Base-by-base conservation (phyloP, 2,888 invertebrate genomes). In the Aphrophora alni region DNA sequence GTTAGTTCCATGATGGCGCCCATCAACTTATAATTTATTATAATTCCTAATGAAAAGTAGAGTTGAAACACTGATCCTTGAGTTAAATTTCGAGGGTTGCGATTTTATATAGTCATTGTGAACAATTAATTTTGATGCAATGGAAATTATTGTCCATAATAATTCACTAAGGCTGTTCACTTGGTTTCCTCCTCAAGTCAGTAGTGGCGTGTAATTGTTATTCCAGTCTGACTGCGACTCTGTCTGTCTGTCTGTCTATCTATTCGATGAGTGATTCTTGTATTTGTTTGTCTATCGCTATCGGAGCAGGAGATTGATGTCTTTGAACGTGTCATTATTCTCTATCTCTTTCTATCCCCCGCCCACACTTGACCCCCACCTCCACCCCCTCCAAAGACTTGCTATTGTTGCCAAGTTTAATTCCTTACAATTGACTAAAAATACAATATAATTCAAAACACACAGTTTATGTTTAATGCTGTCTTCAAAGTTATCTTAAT, bases 231-330 rank as follows among this genome's bases (percentile, higher is more conserved):
- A 21, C 21, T n/a, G 59, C 59, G 21, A 59, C 59, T 59, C 59
- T 21, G 59, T 21, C 21, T 21, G 59, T 59, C 44, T 14, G 44
- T 44, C 21, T 21, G 21, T 59, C 59, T 21, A 44, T 44, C 10
- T 14, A 21, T 59, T 1, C 78, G 78, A 79, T 79, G 78, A 79
- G 78, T 79, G 78, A 79, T 79, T 79, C 78, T 74, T 74, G 72
- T 79, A 74, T 79, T 79, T 79, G 78, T 79, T 79, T 79, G 78
- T 79, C 78, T 69, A 79, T 78, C 78, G 72, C 51, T 78, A 78
- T 78, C 78, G 38, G 71, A 14, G 4, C 28, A 10, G 27, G 71
- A 74, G 78, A 79, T 79, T 79, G 74, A 79, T 79, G 78, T 79
- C 78, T 79, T 79, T 74, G 74, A 28, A 38, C 51, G 78, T 79